phyloP scores from a whole-genome alignment of 2,797 vertebrate species.

The Chiroxiphia lanceolata region DNA sequence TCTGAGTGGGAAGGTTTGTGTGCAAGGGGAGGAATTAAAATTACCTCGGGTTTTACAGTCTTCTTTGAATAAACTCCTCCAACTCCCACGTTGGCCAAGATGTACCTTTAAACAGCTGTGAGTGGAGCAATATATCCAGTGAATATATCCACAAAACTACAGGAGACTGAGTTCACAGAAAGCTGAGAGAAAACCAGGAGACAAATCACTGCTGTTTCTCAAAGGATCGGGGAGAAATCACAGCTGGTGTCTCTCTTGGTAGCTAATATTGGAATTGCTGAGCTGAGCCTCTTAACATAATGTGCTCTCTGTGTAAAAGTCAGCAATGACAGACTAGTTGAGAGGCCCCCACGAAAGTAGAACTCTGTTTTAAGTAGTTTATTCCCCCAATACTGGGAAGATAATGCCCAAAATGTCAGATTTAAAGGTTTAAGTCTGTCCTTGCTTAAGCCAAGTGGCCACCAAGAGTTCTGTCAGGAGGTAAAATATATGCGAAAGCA shows the following conservation, averaged over 20 bases:
- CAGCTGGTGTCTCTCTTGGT: neutral
- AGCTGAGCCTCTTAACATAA: constrained; percentile 12
- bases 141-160: neutral
- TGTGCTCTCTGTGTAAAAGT: neutral
- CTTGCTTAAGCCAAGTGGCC: neutral
- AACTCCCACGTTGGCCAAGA: neutral
- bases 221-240: neutral
- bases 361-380: constrained; percentile 9
- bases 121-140: neutral
- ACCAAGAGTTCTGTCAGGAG: neutral
- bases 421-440: neutral
- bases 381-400: neutral
- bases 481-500: neutral
- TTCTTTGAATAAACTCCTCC: neutral
- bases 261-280: neutral
- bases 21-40: neutral
- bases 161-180: neutral
- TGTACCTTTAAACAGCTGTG: neutral
- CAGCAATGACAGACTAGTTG: neutral
- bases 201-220: neutral
- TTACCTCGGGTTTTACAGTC: neutral
- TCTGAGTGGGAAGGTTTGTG: neutral
- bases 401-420: neutral
- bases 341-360: neutral
- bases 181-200: neutral